These are phyloP conservation scores for Apodemus agrarius DNA, from an alignment of 2,797 vertebrate genomes.

Conservation along the genomic window DNA sequence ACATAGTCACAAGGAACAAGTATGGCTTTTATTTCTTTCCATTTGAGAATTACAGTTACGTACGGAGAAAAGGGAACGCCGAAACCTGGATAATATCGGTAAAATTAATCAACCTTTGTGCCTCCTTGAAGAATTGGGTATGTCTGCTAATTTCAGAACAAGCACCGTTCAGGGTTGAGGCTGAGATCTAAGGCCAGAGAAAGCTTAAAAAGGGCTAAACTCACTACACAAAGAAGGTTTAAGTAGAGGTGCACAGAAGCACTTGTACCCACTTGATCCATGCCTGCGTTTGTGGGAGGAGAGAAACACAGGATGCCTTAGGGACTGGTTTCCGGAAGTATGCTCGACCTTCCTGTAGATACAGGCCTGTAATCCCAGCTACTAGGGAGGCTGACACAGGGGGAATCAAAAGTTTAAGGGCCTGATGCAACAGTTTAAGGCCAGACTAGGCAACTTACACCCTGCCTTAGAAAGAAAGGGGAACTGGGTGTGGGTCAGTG, in stretches of 20 bases:
- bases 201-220: not conserved
- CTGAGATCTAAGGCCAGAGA: not conserved
- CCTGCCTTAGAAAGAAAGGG: not conserved
- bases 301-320: not conserved
- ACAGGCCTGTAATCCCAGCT: not conserved
- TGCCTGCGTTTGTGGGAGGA: not conserved
- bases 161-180: not conserved
- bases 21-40: constrained; percentile 7
- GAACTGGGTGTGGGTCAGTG: not conserved
- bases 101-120: not conserved
- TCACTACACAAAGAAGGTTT: not conserved
- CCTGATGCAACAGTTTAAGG: not conserved
- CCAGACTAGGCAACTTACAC: not conserved
- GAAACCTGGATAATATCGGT: not conserved
- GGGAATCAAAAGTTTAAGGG: not conserved
- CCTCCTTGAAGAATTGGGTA: not conserved
- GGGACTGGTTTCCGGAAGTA: not conserved
- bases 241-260: not conserved
- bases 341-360: not conserved
- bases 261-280: not conserved
- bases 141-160: constrained; percentile 10
- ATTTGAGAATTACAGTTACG: not conserved
- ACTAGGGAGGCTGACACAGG: not conserved
- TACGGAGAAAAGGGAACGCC: not conserved
- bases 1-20: not conserved